Percentiles rank a stretch among this genome's conserved stretches.
phyloP scores from a whole-genome alignment of 2,113 vertebrate genomes.

The Sphaerodactylus townsendi region DNA sequence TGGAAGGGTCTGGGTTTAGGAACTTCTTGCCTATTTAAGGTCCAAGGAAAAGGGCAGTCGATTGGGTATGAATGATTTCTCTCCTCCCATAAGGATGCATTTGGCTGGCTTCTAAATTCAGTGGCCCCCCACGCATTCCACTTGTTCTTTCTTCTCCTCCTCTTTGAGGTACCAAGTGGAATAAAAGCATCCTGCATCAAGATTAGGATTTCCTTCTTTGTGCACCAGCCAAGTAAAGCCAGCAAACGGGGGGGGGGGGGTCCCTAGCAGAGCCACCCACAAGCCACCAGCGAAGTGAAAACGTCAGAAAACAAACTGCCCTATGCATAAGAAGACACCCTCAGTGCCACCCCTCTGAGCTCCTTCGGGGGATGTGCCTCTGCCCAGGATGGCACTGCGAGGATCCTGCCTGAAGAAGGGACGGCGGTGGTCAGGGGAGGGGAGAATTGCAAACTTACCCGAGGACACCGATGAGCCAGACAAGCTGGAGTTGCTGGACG shows the following conservation, averaged over 20 bases:
- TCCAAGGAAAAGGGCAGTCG: background rate
- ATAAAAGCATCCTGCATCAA: background rate
- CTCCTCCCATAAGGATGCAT: background rate
- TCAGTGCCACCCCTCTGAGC: too few relatives aligned
- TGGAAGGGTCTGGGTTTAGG: background rate
- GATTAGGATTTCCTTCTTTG: background rate
- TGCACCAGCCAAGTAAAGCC: background rate
- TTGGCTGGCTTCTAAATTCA: background rate
- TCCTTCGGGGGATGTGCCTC: too few relatives aligned
- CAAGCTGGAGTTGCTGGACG: slow-evolving; percentile 96
- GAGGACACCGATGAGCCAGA: slow-evolving; percentile 96
- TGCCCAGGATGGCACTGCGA: background rate
- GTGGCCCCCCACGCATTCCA: background rate
- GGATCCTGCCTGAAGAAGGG: slow-evolving; percentile 1
- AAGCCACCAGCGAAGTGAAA: too few relatives aligned
- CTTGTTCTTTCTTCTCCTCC: background rate
- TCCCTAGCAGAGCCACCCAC: too few relatives aligned
- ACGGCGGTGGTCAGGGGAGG: background rate
- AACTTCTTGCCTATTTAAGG: background rate
- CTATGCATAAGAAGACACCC: background rate
- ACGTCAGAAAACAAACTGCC: too few relatives aligned
- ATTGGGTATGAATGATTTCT: too few relatives aligned
- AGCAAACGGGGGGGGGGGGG: too few relatives aligned
- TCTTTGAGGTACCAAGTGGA: background rate
- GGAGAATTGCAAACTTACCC: slow-evolving; percentile 78